Evolutionary conservation across 2,797 vertebrate genomes (phyloP).

Genomic region (Pantherophis alleghaniensis): DNA sequence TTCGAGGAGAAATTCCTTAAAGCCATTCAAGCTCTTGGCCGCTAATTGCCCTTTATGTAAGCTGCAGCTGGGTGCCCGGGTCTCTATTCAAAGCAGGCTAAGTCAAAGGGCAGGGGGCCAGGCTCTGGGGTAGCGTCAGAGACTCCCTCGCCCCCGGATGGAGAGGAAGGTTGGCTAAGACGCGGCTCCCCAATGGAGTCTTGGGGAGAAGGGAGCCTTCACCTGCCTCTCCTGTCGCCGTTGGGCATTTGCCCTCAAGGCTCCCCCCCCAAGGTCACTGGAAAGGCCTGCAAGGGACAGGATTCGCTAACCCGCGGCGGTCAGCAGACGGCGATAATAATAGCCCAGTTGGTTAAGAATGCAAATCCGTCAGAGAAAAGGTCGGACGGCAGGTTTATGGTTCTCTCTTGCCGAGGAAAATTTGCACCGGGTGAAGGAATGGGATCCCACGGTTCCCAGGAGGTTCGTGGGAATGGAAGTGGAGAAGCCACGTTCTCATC

Average conservation of each 20-base stretch:
- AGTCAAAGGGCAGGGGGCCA: conserved; percentile 13
- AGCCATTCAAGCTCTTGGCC: conserved; percentile 51
- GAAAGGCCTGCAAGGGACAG: not conserved
- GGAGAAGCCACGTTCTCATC: not conserved
- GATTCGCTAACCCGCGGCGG: not conserved
- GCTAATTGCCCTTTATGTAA: conserved; percentile 66
- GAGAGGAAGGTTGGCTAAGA: not conserved
- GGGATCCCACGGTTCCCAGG: not conserved
- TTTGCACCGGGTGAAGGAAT: not conserved
- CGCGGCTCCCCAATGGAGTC: not conserved
- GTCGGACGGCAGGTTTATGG: not conserved
- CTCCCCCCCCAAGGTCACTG: not conserved
- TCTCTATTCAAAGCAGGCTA: not conserved
- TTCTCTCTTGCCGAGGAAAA: rapidly evolving
- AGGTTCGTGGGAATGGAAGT: not conserved
- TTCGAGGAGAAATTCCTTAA: conserved; percentile 64
- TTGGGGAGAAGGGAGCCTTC: not conserved
- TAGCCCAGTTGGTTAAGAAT: not conserved
- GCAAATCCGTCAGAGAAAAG: not conserved
- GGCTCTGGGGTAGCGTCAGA: not conserved
- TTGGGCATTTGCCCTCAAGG: not conserved
- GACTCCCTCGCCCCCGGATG: not conserved
- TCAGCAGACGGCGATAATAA: not conserved
- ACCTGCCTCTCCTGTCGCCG: not conserved
- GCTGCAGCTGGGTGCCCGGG: conserved; percentile 54